Evolutionary conservation across 2,797 vertebrate genomes (phyloP), one percentile per base, ranked within the genome.

Genomic region (Darevskia mixta): DNA sequence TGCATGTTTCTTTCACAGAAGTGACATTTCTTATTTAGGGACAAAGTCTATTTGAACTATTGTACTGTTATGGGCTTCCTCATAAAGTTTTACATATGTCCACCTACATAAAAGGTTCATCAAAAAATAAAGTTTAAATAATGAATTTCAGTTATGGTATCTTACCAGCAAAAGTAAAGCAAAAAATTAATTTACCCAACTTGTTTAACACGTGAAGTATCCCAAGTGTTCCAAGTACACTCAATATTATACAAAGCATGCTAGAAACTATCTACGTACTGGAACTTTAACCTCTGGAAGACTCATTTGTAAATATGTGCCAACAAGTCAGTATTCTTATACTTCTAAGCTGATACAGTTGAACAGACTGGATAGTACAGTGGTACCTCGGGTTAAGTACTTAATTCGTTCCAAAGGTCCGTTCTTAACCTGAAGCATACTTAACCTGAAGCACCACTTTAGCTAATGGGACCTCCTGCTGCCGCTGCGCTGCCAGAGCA

Each of bases 11-110:
- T 27, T 81, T 76, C 27, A 61, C 64, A 64, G 43, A 45, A 69
- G 29, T 15, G 43, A 18, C 49, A 61, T 61, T 82, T 82, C 10
- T 61, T 29, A 81, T 49, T 55, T 38, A 66, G 10, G 25, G 35
- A 76, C 2, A 17, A 18, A 76, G 5, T 15, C 5, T 71, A 78
- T n/a, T 58, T 29, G 55, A 69, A 55, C 35, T 35, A 77, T 41
- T 25, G 0, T 32, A n/a, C 64, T 0, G 0, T 71, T 0, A 67
- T 9, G 4, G 27, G 3, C 32, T 7, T 8, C 3, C 5, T 11
- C 32, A n/a, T 75, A 15, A 29, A 10, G 4, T 78, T 29, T 23
- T 20, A 13, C 38, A 17, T 64, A 20, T 58, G 58, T 32, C 15
- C 23, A 79, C 25, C 55, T 79, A 67, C 25, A 71, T n/a, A 89